These are phyloP conservation scores for Aradophagus sp. DNA, from an alignment of 1,140 invertebrate genomes.

Conservation along the genomic window DNA sequence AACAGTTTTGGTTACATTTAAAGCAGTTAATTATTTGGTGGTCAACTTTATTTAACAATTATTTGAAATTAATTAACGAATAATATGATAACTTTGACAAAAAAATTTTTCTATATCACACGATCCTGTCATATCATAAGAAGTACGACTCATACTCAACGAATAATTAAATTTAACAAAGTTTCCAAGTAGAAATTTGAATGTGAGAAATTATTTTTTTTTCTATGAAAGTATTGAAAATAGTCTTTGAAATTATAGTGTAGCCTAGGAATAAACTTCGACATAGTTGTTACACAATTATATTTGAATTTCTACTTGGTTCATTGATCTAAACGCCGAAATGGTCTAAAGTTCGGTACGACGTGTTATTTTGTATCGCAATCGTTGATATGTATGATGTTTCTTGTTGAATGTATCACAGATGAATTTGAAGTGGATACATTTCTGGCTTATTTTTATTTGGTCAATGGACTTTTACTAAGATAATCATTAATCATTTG, in stretches of 20 bases:
- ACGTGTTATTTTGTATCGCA: constrained; percentile 16
- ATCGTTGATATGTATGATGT: constrained; percentile 7
- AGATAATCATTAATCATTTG: constrained; percentile 22
- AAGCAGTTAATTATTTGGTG: too few relatives aligned
- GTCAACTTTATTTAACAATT: too few relatives aligned
- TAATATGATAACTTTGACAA: too few relatives aligned
- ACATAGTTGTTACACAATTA: too few relatives aligned
- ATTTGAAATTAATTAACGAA: too few relatives aligned
- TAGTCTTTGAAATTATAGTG: too few relatives aligned
- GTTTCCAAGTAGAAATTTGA: too few relatives aligned
- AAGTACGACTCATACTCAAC: constrained; percentile 38
- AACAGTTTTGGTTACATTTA: too few relatives aligned
- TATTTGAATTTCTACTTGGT: too few relatives aligned
- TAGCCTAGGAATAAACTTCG: too few relatives aligned
- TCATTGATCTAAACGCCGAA: constrained; percentile 24
- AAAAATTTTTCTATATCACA: background rate
- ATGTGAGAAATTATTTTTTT: too few relatives aligned
- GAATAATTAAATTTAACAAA: constrained; percentile 16
- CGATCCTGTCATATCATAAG: constrained; percentile 4
- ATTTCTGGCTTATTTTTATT: background rate
- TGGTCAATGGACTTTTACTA: background rate
- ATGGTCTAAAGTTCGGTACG: constrained; percentile 13
- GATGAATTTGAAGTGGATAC: constrained; percentile 13
- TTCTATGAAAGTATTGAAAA: too few relatives aligned
- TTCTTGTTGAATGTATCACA: constrained; percentile 21